Evolutionary conservation across 2,797 vertebrate genomes (phyloP).

Genomic region (Falco cherrug): DNA sequence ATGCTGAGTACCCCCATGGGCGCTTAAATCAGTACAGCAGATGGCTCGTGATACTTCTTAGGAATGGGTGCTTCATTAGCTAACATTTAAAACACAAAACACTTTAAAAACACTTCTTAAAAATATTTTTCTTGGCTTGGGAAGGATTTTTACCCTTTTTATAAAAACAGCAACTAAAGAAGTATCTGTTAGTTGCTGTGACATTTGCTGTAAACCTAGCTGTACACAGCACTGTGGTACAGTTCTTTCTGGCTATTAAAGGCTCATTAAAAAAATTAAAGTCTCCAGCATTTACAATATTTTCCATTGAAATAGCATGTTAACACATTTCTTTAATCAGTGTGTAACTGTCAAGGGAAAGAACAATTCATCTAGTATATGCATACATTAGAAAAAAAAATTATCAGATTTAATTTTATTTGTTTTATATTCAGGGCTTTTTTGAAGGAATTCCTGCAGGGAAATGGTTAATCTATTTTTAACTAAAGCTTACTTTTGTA

Average conservation of each 20-base stretch:
- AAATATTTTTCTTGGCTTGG: not conserved
- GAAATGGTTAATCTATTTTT: conserved; percentile 93
- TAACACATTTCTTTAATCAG: conserved; percentile 69
- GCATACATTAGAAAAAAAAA: conserved; percentile 62
- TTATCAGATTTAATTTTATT: conserved; percentile 73
- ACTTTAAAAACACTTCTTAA: not conserved
- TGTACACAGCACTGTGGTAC: not conserved
- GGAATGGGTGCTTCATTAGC: not conserved
- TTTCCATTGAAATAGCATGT: conserved; percentile 66
- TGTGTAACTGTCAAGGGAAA: conserved; percentile 59
- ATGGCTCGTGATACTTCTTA: not conserved
- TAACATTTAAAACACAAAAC: not conserved
- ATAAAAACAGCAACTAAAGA: not conserved
- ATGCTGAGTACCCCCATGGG: not conserved
- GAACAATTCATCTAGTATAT: conserved; percentile 64
- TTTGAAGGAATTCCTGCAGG: conserved; percentile 75
- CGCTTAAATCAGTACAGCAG: not conserved
- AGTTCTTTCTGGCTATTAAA: conserved; percentile 47
- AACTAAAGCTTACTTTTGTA: conserved; percentile 94
- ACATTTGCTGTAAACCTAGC: not conserved
- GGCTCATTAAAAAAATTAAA: conserved; percentile 67
- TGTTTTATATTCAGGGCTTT: conserved; percentile 68
- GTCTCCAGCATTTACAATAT: conserved; percentile 53
- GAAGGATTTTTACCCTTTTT: not conserved
- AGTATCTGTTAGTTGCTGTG: not conserved